phyloP scores from a whole-genome alignment of 1,140 invertebrate species.

The Pseudobourletiella spinata region DNA sequence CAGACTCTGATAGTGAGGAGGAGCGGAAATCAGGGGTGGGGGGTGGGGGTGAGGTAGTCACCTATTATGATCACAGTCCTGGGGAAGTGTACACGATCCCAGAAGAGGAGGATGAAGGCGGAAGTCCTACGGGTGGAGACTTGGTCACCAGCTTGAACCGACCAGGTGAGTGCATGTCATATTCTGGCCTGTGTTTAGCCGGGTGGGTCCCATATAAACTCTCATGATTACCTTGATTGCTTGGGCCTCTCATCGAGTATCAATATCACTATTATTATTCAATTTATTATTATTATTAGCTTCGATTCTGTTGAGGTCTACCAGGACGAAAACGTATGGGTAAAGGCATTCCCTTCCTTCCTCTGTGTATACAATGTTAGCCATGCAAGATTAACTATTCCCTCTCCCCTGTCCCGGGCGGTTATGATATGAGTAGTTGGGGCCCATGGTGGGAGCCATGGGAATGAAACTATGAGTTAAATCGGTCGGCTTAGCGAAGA shows the following conservation, averaged over 20 bases:
- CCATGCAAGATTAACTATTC: background rate
- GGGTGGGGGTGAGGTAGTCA: slow-evolving; percentile 8
- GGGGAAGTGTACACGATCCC: slow-evolving; percentile 49
- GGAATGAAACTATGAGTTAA: no score
- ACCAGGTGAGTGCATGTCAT: slow-evolving; percentile 20
- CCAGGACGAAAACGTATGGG: slow-evolving; percentile 27
- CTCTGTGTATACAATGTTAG: background rate
- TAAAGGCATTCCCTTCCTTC: background rate
- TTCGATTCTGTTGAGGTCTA: slow-evolving; percentile 23
- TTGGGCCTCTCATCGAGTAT: slow-evolving; percentile 30
- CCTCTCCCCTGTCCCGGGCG: no score
- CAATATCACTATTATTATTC: no score
- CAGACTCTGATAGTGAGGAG: slow-evolving; percentile 31
- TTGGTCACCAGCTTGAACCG: slow-evolving; percentile 43
- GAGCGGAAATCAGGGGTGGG: slow-evolving; percentile 12
- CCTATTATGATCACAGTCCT: slow-evolving; percentile 45
- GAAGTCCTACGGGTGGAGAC: slow-evolving; percentile 45
- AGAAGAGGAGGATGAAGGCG: slow-evolving; percentile 48
- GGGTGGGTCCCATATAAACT: slow-evolving; percentile 17
- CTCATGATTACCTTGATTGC: slow-evolving; percentile 29
- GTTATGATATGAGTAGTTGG: no score
- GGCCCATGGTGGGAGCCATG: no score
- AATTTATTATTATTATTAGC: no score
- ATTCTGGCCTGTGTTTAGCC: slow-evolving; percentile 14
- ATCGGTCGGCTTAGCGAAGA: no score